Evolutionary conservation across 2,888 invertebrate species (phyloP).

Genomic region (Syrista parreyssii): DNA sequence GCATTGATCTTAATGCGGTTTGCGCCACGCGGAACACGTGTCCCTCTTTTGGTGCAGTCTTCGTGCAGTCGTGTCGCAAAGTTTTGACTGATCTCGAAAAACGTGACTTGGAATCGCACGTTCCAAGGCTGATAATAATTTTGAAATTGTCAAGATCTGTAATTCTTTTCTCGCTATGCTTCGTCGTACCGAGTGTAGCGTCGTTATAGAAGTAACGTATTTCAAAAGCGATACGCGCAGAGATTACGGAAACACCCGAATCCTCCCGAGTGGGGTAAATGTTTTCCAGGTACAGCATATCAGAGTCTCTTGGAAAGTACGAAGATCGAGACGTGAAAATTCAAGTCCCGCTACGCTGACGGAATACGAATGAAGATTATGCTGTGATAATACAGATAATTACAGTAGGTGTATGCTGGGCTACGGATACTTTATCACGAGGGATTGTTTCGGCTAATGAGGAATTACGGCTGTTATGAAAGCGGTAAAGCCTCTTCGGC

Average conservation of each 20-base stretch:
- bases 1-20: conserved; percentile 8
- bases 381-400: neutral
- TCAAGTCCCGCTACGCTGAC: neutral
- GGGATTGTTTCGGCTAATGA: neutral
- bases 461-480: neutral
- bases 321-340: neutral
- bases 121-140: neutral
- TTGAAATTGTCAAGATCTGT: neutral
- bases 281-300: neutral
- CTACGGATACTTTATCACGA: neutral
- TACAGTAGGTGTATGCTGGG: neutral
- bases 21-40: neutral
- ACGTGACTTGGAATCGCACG: neutral
- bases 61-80: neutral
- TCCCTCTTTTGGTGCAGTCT: neutral
- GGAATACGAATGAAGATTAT: neutral
- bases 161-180: neutral
- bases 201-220: neutral
- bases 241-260: neutral
- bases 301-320: neutral
- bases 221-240: neutral
- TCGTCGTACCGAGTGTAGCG: neutral
- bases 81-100: neutral
- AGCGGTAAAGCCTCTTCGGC: neutral
- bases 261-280: neutral